phyloP scores from a whole-genome alignment of 2,113 vertebrate species.

The Psittacula cyanocephala region DNA sequence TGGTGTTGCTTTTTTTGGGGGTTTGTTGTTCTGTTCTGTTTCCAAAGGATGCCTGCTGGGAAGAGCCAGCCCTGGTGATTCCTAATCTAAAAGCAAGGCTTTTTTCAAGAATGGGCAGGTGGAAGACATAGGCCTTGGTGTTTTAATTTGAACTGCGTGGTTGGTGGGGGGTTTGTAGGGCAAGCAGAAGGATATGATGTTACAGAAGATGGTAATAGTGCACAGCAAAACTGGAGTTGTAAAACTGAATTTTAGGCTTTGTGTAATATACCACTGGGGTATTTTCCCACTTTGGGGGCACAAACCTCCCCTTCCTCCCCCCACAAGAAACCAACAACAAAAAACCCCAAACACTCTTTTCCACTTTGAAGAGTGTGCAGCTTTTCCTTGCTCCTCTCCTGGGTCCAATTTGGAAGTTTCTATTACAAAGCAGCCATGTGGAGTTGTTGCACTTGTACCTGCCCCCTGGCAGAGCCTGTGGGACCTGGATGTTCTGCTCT shows the following conservation, averaged over 20 bases:
- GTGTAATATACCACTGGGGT: not conserved
- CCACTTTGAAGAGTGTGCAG: not conserved
- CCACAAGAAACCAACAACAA: not conserved
- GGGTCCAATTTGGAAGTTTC: not conserved
- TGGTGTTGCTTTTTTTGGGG: not conserved
- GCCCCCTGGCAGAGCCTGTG: not conserved
- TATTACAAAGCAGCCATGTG: accelerated
- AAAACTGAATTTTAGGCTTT: not conserved
- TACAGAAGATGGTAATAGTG: not conserved
- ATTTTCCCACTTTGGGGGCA: not conserved
- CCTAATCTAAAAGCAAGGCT: not conserved
- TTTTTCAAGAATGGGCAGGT: not conserved
- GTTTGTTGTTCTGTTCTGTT: not conserved
- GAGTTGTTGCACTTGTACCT: not conserved
- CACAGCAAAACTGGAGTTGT: not conserved
- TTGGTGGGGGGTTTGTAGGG: not conserved
- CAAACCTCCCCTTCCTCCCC: too few relatives aligned
- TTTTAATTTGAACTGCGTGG: not conserved
- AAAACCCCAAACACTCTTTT: not conserved
- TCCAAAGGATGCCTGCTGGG: not conserved
- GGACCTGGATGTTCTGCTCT: not conserved
- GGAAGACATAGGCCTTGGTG: not conserved
- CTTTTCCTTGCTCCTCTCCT: not conserved
- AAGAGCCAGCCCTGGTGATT: not conserved
- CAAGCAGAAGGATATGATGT: not conserved